A percentile compares a stretch with the other conserved stretches of the same genome.
Evolutionary conservation across 2,888 invertebrate species (phyloP).

Genomic region (Amorpha juglandis): DNA sequence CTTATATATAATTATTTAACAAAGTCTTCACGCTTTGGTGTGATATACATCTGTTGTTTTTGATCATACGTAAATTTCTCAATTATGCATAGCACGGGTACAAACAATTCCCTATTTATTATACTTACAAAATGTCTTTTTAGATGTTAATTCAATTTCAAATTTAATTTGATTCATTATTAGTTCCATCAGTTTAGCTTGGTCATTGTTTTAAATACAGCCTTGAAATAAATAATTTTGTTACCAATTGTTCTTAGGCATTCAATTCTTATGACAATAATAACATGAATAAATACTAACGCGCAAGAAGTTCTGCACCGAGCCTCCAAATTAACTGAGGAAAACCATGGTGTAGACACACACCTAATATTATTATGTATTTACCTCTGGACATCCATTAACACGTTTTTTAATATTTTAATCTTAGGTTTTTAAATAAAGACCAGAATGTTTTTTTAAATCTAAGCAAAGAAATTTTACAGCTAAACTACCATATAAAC

Average conservation of each 20-base stretch:
- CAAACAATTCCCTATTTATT: background rate
- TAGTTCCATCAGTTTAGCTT: conserved; percentile 10
- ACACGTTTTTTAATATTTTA: too few relatives aligned
- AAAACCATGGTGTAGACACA: too few relatives aligned
- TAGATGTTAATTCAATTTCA: background rate
- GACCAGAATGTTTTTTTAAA: background rate
- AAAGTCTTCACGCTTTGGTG: background rate
- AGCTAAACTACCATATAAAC: background rate
- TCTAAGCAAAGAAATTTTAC: conserved; percentile 1
- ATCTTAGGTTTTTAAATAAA: background rate
- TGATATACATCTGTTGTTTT: background rate
- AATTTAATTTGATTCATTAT: conserved; percentile 14
- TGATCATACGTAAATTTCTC: background rate
- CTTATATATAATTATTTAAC: conserved; percentile 7
- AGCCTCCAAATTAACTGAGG: too few relatives aligned
- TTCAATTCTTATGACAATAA: too few relatives aligned
- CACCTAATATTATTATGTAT: too few relatives aligned
- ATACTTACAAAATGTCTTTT: background rate
- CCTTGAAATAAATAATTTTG: background rate
- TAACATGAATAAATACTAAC: too few relatives aligned
- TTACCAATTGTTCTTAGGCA: too few relatives aligned
- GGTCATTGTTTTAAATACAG: background rate
- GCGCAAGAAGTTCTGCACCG: too few relatives aligned
- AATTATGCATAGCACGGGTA: background rate
- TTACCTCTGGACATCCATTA: too few relatives aligned